These are phyloP conservation scores for Daktulosphaira vitifoliae DNA, from an alignment of 1,140 invertebrate species.

Conservation along the genomic window DNA sequence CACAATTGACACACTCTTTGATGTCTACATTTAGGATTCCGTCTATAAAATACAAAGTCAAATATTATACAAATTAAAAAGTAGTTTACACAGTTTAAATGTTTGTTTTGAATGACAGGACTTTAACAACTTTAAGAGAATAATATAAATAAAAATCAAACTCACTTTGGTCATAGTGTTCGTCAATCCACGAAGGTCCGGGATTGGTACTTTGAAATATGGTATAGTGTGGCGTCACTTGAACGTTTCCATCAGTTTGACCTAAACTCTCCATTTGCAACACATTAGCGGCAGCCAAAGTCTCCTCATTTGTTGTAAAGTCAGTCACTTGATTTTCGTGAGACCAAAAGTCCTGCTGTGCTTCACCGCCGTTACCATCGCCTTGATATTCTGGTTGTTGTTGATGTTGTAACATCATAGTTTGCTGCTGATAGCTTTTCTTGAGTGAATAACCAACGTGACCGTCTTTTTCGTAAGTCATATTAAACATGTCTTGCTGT, in stretches of 20 bases:
- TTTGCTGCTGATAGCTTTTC: not conserved
- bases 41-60: constrained; percentile 27
- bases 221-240: constrained; percentile 10
- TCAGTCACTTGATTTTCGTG: constrained; percentile 7
- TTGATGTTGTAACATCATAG: constrained; percentile 3
- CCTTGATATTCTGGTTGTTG: constrained; percentile 14
- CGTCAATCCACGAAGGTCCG: constrained; percentile 35
- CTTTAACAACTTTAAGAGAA: not conserved
- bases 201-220: constrained; percentile 32
- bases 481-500: constrained; percentile 17
- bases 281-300: constrained; percentile 3
- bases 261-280: constrained; percentile 9
- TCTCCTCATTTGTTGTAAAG: not conserved
- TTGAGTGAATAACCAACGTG: not conserved
- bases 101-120: too few relatives aligned
- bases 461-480: not conserved
- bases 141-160: not conserved
- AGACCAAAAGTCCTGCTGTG: constrained; percentile 12
- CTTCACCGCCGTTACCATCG: not conserved
- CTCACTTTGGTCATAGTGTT: constrained; percentile 38
- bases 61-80: not conserved
- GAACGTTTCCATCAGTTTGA: not conserved
- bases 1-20: constrained; percentile 85
- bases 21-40: constrained; percentile 45
- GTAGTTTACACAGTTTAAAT: not conserved